phyloP scores from a whole-genome alignment of 2,797 vertebrate genomes.

The Artibeus jamaicensis region DNA sequence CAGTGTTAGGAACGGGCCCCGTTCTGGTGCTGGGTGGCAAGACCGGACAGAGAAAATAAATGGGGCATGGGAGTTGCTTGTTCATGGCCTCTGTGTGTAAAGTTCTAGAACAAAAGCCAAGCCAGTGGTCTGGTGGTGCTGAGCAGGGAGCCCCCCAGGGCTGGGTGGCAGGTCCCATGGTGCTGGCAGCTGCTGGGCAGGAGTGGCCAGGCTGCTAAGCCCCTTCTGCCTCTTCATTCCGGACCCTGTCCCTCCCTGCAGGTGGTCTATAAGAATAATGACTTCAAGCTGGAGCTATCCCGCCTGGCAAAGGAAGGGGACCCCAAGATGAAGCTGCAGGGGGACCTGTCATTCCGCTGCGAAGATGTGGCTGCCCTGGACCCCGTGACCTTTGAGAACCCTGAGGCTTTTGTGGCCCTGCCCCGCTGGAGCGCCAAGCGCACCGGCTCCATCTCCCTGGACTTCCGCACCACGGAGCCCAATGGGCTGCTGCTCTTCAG shows the following conservation, averaged over 20 bases:
- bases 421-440: conserved; percentile 93
- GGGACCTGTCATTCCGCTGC: conserved; percentile 93
- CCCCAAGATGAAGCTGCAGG: conserved; percentile 92
- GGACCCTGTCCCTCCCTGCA: conserved; percentile 63
- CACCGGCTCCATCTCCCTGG: conserved; percentile 93
- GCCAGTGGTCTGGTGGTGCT: background rate
- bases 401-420: conserved; percentile 89
- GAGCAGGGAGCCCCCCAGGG: background rate
- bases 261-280: conserved; percentile 98
- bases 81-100: background rate
- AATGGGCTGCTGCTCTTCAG: conserved; percentile 93
- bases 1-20: background rate
- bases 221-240: background rate
- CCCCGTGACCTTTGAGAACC: conserved; percentile 92
- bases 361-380: conserved; percentile 92
- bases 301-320: conserved; percentile 92
- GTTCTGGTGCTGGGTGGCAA: background rate
- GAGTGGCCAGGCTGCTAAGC: background rate
- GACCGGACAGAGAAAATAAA: background rate
- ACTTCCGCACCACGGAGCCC: conserved; percentile 94
- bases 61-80: background rate
- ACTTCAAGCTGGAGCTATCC: conserved; percentile 95
- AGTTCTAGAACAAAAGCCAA: background rate
- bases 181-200: background rate
- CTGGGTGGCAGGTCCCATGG: fast-evolving